phyloP scores from a whole-genome alignment of 1,140 invertebrate genomes.

The Zaprionus inermis region DNA sequence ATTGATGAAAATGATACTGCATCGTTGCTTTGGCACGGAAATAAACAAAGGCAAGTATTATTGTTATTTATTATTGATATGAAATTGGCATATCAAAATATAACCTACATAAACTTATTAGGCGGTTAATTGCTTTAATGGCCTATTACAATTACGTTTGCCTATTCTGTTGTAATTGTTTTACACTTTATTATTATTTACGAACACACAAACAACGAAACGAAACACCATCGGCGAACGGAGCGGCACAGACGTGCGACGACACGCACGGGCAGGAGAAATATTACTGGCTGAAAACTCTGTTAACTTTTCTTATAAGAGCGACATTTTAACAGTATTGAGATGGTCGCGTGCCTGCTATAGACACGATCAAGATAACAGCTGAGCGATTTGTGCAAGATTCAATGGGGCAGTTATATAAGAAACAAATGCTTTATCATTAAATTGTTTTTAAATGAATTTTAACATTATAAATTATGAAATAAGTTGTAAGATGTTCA shows the following conservation, averaged over 20 bases:
- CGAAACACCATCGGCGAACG: constrained; percentile 40
- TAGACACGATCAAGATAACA: constrained; percentile 11
- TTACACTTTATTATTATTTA: constrained; percentile 45
- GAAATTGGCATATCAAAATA: constrained; percentile 16
- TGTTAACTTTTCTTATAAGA: constrained; percentile 52
- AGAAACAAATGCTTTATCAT: not conserved
- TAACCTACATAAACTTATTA: constrained; percentile 7
- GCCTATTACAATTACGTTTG: constrained; percentile 24
- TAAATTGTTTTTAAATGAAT: not conserved
- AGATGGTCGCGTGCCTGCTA: constrained; percentile 24
- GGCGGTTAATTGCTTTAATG: constrained; percentile 24
- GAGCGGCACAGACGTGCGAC: constrained; percentile 37
- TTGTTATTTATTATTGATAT: constrained; percentile 26
- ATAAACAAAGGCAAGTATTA: constrained; percentile 28
- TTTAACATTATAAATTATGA: not conserved
- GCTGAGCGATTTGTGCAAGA: no score
- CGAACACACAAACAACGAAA: constrained; percentile 44
- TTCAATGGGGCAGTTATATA: not conserved
- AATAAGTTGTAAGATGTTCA: not conserved
- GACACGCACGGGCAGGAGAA: constrained; percentile 50
- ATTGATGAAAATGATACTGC: constrained; percentile 20
- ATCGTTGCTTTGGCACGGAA: constrained; percentile 24
- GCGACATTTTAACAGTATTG: constrained; percentile 35
- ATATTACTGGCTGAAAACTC: constrained; percentile 35
- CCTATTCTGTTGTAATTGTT: constrained; percentile 27